These are phyloP conservation scores for Poecile montanus DNA, from an alignment of 2,797 vertebrate genomes.

Conservation along the genomic window DNA sequence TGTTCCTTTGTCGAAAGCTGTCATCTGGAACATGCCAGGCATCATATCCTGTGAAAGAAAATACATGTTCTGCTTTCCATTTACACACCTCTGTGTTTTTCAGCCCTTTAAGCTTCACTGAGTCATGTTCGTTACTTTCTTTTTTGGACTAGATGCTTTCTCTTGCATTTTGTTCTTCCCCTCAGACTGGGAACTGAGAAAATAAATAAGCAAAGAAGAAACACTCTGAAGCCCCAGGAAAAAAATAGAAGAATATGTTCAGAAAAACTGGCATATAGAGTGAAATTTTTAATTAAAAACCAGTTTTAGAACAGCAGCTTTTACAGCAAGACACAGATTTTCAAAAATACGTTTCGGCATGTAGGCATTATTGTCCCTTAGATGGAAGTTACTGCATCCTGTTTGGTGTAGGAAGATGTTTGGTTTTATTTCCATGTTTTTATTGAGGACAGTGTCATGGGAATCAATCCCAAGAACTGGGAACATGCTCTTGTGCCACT, in stretches of 20 bases:
- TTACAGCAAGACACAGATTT: neutral
- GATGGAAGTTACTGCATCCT: neutral
- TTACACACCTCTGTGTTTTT: neutral
- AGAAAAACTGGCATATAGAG: neutral
- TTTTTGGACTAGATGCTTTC: neutral
- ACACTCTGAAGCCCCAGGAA: fast-evolving
- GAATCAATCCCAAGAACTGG: neutral
- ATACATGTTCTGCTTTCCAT: neutral
- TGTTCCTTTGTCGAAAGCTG: neutral
- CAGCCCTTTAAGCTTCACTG: neutral
- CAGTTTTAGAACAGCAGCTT: neutral
- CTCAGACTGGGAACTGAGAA: neutral
- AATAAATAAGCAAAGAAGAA: neutral
- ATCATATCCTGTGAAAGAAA: neutral
- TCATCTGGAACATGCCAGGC: neutral
- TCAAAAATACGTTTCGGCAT: neutral
- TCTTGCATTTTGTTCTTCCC: neutral
- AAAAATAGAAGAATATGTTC: neutral
- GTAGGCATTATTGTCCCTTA: neutral
- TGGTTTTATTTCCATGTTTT: neutral
- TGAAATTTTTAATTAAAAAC: neutral
- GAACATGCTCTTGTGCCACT: neutral
- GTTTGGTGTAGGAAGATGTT: neutral
- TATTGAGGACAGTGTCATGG: neutral
- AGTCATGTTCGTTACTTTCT: neutral